phyloP scores from a whole-genome alignment of 2,797 vertebrate species.

The Rhabdomys pumilio region DNA sequence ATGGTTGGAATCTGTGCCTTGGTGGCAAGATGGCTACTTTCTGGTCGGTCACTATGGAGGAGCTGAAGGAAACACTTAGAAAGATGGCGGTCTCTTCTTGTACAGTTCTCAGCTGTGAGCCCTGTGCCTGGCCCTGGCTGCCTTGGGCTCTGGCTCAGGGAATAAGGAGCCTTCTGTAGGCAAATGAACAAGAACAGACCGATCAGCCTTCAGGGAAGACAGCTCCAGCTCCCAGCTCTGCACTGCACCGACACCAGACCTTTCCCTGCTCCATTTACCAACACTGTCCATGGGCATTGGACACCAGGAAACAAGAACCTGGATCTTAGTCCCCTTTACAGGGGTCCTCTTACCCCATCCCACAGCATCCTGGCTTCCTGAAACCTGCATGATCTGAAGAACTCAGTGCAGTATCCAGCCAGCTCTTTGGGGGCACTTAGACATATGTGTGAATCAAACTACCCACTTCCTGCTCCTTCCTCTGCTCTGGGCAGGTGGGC shows the following conservation, averaged over 20 bases:
- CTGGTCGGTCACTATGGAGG: background rate
- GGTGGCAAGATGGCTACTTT: background rate
- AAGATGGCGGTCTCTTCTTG: background rate
- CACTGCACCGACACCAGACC: background rate
- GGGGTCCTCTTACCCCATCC: background rate
- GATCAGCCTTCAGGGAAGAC: background rate
- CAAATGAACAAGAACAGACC: background rate
- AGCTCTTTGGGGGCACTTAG: background rate
- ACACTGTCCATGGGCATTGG: background rate
- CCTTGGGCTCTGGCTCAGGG: background rate
- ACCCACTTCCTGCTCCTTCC: background rate
- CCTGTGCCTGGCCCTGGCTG: background rate
- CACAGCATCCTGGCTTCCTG: background rate
- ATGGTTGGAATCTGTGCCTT: background rate
- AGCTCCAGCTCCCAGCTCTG: background rate
- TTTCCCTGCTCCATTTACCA: fast-evolving
- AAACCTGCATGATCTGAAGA: background rate
- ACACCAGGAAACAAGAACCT: background rate
- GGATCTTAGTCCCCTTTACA: background rate
- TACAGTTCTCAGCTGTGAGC: background rate
- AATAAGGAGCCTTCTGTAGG: background rate
- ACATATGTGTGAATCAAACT: background rate
- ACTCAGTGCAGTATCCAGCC: too few species aligned
- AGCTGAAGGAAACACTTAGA: background rate
- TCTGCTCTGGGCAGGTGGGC: background rate